Evolutionary conservation across 35 echinoderm and acorn worm genomes (phyloP).

Genomic region (Lytechinus variegatus): DNA sequence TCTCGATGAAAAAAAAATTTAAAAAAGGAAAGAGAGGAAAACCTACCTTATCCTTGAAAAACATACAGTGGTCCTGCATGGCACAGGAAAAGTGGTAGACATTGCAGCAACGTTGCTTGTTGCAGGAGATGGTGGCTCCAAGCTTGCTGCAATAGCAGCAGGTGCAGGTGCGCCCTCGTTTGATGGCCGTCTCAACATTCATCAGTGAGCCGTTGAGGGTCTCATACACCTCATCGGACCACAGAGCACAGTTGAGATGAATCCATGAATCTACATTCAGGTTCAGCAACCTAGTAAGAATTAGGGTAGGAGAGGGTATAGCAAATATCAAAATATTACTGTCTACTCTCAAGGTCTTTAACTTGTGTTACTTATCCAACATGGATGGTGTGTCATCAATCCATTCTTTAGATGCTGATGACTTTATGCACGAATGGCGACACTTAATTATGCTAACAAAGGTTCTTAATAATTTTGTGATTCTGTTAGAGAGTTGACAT

Average conservation of each 20-base stretch:
- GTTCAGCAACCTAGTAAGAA: slow-evolving; percentile 67
- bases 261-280: slow-evolving; percentile 88
- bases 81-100: slow-evolving; percentile 98
- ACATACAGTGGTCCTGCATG: slow-evolving; percentile 98
- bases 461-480: too few species aligned
- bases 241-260: slow-evolving; percentile 99
- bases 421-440: too few species aligned
- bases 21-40: background rate
- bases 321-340: too few species aligned
- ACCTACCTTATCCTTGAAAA: slow-evolving; percentile 98
- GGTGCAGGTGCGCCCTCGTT: slow-evolving; percentile 67
- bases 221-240: slow-evolving; percentile 96
- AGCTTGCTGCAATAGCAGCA: slow-evolving; percentile 95
- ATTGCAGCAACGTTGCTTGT: slow-evolving; percentile 86
- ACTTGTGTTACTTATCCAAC: too few species aligned
- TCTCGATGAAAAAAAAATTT: too few species aligned
- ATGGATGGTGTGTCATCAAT: too few species aligned
- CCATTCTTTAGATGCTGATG: too few species aligned
- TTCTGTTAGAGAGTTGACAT: too few species aligned
- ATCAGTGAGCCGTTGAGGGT: slow-evolving; percentile 96
- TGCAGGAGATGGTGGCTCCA: slow-evolving; percentile 91
- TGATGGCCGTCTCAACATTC: slow-evolving; percentile 78
- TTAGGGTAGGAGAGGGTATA: background rate
- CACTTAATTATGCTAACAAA: too few species aligned
- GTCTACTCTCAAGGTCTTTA: too few species aligned